Evolutionary conservation across 2,113 vertebrate genomes (phyloP), one percentile per base, ranked within the genome.

Genomic region (Ceyx cyanopectus): DNA sequence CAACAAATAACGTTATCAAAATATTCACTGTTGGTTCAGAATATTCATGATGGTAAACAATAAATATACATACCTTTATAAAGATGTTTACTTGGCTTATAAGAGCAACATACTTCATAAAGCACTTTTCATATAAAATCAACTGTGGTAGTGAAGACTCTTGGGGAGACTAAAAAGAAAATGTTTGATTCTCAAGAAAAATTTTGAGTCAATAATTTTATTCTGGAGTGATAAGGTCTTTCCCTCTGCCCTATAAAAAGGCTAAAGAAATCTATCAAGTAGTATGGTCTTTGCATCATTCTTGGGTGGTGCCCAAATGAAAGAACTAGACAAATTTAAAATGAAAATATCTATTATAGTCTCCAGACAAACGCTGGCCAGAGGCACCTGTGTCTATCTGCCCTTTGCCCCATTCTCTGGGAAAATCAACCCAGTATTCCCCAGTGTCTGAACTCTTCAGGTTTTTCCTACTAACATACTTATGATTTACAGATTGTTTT

Each of bases 401-500:
- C 75, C 61, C 21, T 86, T 95, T 54, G 21, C 18, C 68, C 72
- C 15, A 27, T 63, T 95, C 58, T 81, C 77, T 66, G 79, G 75
- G 88, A 95, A 95, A 85, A 32, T 57, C 67, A 88, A 11, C 80
- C 30, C 19, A 76, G 37, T 61, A 65, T 89, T 89, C 89, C 61
- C 75, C 82, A 77, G 40, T 5, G 26, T 46, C 57, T 95, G 81
- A 66, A 93, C 60, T 83, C 85, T 67, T 83, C 63, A 90, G 81
- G 45, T 89, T 81, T 92, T 85, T 69, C 53, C 74, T 70, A 67
- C 86, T 91, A n/a, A 94, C 73, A 56, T 57, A 94, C 51, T 95
- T 96, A 90, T 96, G 87, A 81, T 97, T 96, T 91, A 56, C 73
- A 88, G 83, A 92, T 92, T 85, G 60, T 77, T 94, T 92, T 95